Percentiles rank a stretch among this genome's conserved stretches.
Conservation (phyloP, 2,113 vertebrate species). For the Pachycephala philippinensis region DNA sequence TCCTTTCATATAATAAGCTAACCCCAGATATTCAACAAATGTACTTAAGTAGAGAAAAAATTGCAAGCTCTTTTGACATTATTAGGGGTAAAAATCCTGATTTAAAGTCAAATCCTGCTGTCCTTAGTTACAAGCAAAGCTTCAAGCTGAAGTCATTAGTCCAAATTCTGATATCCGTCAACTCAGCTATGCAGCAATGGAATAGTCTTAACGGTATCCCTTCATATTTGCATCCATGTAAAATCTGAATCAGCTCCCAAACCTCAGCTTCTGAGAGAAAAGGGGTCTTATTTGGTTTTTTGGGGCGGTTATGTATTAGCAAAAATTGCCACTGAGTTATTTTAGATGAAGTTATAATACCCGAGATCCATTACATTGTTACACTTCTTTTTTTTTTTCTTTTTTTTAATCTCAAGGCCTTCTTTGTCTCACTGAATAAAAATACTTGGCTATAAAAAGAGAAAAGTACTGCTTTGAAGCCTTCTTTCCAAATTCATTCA, state of each 20-base stretch:
- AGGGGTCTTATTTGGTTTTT: background rate
- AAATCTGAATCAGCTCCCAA: background rate
- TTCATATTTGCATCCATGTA: background rate
- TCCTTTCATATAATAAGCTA: background rate
- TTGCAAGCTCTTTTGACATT: background rate
- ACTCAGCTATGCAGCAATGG: background rate
- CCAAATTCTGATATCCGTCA: background rate
- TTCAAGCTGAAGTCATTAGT: background rate
- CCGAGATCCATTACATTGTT: background rate
- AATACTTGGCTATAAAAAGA: background rate
- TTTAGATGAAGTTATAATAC: background rate
- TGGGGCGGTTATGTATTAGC: accelerated
- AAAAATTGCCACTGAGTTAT: background rate
- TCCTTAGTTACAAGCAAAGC: background rate
- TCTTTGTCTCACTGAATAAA: slow-evolving; percentile 1
- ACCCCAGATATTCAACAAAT: background rate
- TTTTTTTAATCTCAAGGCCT: background rate
- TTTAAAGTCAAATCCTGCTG: background rate
- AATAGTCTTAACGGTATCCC: background rate
- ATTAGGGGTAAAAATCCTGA: background rate
- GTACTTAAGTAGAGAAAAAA: background rate
- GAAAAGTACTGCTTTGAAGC: background rate
- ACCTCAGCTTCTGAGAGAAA: background rate
- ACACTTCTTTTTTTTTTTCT: background rate
- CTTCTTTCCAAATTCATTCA: background rate